Evolutionary conservation across 2,797 vertebrate genomes (phyloP).

Genomic region (Rhabdomys pumilio): DNA sequence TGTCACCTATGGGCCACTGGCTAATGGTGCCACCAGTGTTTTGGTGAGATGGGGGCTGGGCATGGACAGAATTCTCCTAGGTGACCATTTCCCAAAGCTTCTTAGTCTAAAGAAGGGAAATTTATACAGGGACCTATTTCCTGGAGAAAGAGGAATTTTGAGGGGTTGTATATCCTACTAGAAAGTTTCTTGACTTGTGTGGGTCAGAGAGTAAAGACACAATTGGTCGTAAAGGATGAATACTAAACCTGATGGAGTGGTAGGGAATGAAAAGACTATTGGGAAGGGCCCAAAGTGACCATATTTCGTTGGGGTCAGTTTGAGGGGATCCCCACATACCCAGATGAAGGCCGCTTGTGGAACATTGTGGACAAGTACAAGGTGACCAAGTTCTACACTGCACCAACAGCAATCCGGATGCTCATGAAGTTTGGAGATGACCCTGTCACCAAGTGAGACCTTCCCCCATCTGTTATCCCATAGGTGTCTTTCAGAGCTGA

Average conservation of each 20-base stretch:
- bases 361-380: conserved; percentile 96
- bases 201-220: conserved; percentile 44
- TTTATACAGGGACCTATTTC: conserved; percentile 40
- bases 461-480: conserved; percentile 13
- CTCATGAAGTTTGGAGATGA: conserved; percentile 98
- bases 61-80: neutral
- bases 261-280: conserved; percentile 2
- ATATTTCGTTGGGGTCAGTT: conserved; percentile 91
- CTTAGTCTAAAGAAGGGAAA: conserved; percentile 41
- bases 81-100: conserved; percentile 51
- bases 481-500: conserved; percentile 22
- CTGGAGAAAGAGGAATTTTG: conserved; percentile 49
- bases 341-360: conserved; percentile 96
- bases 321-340: conserved; percentile 97
- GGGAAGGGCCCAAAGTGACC: conserved; percentile 54
- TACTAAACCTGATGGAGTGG: neutral
- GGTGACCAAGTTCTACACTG: conserved; percentile 98
- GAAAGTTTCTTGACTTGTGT: conserved; percentile 62
- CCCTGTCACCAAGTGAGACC: conserved; percentile 95
- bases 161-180: neutral
- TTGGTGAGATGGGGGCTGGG: conserved; percentile 91
- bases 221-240: conserved; percentile 60
- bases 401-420: conserved; percentile 97
- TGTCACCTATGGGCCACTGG: conserved; percentile 96
- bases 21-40: conserved; percentile 96